Conservation (phyloP, 2,113 vertebrate species). For the Phainopepla nitens region DNA sequence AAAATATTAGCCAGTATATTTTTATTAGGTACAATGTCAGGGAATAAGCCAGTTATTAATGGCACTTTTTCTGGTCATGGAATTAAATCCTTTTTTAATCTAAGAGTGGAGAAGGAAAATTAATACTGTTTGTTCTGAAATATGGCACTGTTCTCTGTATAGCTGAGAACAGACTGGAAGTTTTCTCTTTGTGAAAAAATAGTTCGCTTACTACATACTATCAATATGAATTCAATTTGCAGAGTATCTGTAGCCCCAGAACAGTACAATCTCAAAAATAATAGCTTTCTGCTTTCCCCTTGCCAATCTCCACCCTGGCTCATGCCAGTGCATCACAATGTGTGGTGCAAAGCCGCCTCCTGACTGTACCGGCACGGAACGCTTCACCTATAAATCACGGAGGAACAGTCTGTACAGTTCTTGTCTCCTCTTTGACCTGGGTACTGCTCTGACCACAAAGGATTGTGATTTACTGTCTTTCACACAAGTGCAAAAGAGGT, state of each 20-base stretch:
- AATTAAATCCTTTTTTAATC: constrained; percentile 33
- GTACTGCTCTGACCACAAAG: not conserved
- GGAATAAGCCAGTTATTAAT: constrained; percentile 9
- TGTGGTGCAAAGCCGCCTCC: not conserved
- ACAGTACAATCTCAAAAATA: constrained; percentile 15
- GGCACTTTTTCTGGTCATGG: not conserved
- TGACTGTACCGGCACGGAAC: not conserved
- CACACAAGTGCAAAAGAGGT: not conserved
- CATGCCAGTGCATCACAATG: not conserved
- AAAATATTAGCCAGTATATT: not conserved
- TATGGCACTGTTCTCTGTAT: not conserved
- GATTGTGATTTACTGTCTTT: not conserved
- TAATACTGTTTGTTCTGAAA: constrained; percentile 15
- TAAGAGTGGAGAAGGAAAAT: not conserved
- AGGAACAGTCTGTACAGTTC: not conserved
- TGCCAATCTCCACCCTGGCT: not conserved
- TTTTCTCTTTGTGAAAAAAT: constrained; percentile 22
- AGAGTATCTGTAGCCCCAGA: constrained; percentile 9
- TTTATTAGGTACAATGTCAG: not conserved
- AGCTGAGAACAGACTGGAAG: constrained; percentile 6
- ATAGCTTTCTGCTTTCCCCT: constrained; percentile 27
- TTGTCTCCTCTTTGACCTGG: not conserved
- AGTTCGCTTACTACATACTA: constrained; percentile 29
- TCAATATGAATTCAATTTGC: constrained; percentile 38
- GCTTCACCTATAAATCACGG: not conserved